Base-by-base conservation (phyloP, 1,140 invertebrate genomes). In the Stegodyphus dumicola region DNA sequence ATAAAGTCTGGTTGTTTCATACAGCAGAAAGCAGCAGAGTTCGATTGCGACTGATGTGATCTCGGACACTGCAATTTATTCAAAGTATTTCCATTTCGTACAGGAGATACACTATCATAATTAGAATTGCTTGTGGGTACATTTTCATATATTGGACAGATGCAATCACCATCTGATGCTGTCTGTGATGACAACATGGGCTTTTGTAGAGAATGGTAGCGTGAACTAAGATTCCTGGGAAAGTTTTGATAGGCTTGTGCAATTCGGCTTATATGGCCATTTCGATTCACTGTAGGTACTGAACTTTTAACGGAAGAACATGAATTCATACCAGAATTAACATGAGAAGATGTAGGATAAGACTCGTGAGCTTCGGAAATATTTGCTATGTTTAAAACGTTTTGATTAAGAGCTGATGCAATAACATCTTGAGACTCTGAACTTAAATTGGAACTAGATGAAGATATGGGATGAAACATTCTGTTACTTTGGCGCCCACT, bases 241-340 rank as follows among this genome's bases (percentile, higher is more conserved):
- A 87, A 87, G 74, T 87, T 87, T 77, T 87, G 86, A 83, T 87
- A 87, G 77, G 73, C 71, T 18, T 77, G 75, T 10, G 75, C 52
- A 64, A 83, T 64, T 53, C 56, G 86, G 64, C 77, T 79, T 48
- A 60, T 13, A 75, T 66, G 67, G n/a, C 64, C 53, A 64, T 67
- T 79, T 18, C 48, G 49, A 49, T 79, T 86, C 13, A 86, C 18
- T 33, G 69, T 49, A 18, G 67, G 33, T 13, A 53, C 18, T 17
- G 71, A 75, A 60, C 13, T 67, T 60, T 78, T 79, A 13, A 73
- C 51, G 33, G 73, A 53, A 18, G 85, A 49, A 73, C 52, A 85
- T 65, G 84, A 86, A 84, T 84, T 84, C 67, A 76, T 77, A 33
- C 52, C 66, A 33, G 49, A 0, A 70, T 33, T 75, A 52, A 73